Evolutionary conservation across 2,888 invertebrate genomes (phyloP).

Genomic region (Eudemis profundana): DNA sequence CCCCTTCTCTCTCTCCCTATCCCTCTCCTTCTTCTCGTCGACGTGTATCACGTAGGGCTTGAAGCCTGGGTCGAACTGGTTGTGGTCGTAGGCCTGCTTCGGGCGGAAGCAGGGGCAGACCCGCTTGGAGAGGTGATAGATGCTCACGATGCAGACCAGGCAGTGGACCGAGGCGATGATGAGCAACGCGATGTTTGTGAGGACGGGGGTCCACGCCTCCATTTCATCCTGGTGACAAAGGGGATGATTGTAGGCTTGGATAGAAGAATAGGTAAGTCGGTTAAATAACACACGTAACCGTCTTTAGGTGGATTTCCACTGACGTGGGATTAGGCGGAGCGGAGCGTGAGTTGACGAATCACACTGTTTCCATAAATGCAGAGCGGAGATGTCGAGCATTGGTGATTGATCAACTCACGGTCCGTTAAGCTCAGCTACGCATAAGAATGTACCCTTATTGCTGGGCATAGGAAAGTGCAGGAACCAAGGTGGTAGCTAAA

Average conservation of each 20-base stretch:
- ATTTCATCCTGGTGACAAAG: slow-evolving; percentile 73
- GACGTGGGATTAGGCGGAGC: too few relatives aligned
- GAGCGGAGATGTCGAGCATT: too few relatives aligned
- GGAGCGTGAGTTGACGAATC: too few relatives aligned
- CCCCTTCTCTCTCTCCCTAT: slow-evolving; percentile 59
- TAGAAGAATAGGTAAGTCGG: too few relatives aligned
- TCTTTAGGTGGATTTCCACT: too few relatives aligned
- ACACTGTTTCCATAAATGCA: too few relatives aligned
- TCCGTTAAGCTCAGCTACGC: too few relatives aligned
- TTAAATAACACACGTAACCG: too few relatives aligned
- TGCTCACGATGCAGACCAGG: slow-evolving; percentile 79
- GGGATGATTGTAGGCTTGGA: background rate
- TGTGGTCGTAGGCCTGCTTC: slow-evolving; percentile 79
- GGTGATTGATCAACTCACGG: too few relatives aligned
- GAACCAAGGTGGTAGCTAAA: too few relatives aligned
- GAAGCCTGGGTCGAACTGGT: slow-evolving; percentile 79
- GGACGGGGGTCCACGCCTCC: slow-evolving; percentile 85
- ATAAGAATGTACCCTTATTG: too few relatives aligned
- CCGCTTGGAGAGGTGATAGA: slow-evolving; percentile 83
- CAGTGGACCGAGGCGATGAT: slow-evolving; percentile 86
- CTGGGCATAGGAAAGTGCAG: too few relatives aligned
- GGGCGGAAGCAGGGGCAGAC: slow-evolving; percentile 85
- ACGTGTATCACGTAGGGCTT: slow-evolving; percentile 72
- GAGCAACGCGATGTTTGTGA: slow-evolving; percentile 87
- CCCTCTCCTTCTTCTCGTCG: slow-evolving; percentile 67